Percentiles rank a stretch among this genome's conserved stretches.
phyloP scores from a whole-genome alignment of 2,113 vertebrate genomes.

The Thymallus thymallus region DNA sequence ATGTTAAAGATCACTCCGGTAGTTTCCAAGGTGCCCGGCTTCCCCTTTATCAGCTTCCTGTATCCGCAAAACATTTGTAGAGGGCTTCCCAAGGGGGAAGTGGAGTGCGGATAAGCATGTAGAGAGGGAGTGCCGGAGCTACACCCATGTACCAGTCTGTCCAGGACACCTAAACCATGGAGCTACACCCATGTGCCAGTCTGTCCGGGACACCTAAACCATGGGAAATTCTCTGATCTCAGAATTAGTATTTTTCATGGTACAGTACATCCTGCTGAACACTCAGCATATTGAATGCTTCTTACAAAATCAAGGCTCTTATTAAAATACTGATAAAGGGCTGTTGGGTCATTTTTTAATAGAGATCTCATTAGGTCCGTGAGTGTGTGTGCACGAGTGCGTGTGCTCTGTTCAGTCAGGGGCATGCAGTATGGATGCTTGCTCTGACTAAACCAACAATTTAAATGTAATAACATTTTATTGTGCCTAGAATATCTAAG shows the following conservation, averaged over 20 bases:
- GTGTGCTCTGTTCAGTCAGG: no score
- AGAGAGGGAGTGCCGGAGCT: no score
- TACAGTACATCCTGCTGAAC: background rate
- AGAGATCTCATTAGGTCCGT: no score
- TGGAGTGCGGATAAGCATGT: background rate
- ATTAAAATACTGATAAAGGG: no score
- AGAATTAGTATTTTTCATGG: background rate
- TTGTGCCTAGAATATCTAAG: no score
- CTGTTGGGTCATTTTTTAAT: no score
- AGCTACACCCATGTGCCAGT: background rate
- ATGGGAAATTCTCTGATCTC: conserved; percentile 14
- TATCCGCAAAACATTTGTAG: conserved; percentile 24
- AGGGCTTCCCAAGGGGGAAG: conserved; percentile 26
- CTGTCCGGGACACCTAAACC: conserved; percentile 10
- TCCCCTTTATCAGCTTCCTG: conserved; percentile 50
- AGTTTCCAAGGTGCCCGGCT: conserved; percentile 32
- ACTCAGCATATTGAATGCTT: background rate
- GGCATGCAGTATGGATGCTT: no score
- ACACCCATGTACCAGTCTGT: conserved; percentile 1
- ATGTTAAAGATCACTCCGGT: conserved; percentile 1
- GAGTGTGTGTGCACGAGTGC: no score
- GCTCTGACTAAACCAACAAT: no score
- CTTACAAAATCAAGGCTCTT: background rate
- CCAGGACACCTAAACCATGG: conserved; percentile 7
- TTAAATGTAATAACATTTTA: no score